Conservation (phyloP, 92 coral and sea anemone genomes). For the Porites divaricata region DNA sequence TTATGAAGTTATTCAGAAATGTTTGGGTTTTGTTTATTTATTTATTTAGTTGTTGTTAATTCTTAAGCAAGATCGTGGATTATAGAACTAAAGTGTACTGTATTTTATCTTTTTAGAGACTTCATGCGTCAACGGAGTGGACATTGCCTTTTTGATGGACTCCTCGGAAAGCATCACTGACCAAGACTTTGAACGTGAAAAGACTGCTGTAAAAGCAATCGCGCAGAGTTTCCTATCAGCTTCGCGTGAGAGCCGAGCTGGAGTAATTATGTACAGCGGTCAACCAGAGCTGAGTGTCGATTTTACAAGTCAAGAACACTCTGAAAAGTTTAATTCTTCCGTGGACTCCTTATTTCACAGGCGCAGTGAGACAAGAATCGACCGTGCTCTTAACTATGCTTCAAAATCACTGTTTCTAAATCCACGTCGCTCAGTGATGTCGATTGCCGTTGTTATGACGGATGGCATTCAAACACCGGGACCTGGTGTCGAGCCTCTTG, state of each 20-base stretch:
- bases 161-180: conserved; percentile 83
- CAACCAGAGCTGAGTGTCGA: conserved; percentile 63
- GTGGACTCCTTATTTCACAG: conserved; percentile 68
- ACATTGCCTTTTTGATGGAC: conserved; percentile 83
- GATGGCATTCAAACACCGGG: conserved; percentile 77
- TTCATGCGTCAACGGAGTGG: conserved; percentile 67
- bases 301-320: conserved; percentile 45
- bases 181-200: conserved; percentile 69
- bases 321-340: conserved; percentile 62
- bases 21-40: too few relatives aligned
- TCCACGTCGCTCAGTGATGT: conserved; percentile 70
- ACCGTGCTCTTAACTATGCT: conserved; percentile 82
- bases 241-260: conserved; percentile 69
- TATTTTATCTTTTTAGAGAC: conserved; percentile 10
- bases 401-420: conserved; percentile 62
- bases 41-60: too few relatives aligned
- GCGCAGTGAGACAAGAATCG: conserved; percentile 79
- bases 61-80: too few relatives aligned
- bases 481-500: conserved; percentile 70
- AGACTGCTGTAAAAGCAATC: conserved; percentile 76
- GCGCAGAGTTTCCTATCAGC: conserved; percentile 70
- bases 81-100: too few relatives aligned
- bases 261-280: conserved; percentile 81
- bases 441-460: conserved; percentile 88
- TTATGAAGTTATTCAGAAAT: too few relatives aligned